Evolutionary conservation across 2,888 invertebrate genomes (phyloP).

Genomic region (Phortica okadai): DNA sequence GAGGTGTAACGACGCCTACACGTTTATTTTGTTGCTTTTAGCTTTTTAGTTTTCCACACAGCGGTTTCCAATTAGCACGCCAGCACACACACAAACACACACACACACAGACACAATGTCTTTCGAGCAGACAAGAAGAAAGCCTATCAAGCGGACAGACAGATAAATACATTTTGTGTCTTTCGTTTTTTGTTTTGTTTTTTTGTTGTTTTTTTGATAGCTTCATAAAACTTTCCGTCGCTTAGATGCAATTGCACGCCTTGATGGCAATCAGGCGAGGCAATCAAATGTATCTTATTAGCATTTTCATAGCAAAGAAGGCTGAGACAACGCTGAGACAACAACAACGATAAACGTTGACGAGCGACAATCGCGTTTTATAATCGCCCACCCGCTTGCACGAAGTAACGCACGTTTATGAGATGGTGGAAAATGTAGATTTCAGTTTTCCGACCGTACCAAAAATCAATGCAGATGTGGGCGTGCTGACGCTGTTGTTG

Average conservation of each 20-base stretch:
- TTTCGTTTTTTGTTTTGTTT: too few relatives aligned
- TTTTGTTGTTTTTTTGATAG: neutral
- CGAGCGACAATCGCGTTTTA: constrained; percentile 33
- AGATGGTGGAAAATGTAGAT: constrained; percentile 71
- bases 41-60: constrained; percentile 42
- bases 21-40: constrained; percentile 31
- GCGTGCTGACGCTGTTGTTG: constrained; percentile 51
- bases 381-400: neutral
- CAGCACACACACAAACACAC: constrained; percentile 42
- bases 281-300: constrained; percentile 14
- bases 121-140: neutral
- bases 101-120: neutral
- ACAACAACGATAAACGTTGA: neutral
- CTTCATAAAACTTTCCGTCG: neutral
- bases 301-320: constrained; percentile 43
- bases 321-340: constrained; percentile 29
- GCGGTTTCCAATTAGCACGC: constrained; percentile 26
- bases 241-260: neutral
- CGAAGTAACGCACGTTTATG: constrained; percentile 50
- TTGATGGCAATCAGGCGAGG: constrained; percentile 4
- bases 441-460: constrained; percentile 68
- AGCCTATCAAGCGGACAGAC: neutral
- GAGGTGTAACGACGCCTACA: constrained; percentile 2
- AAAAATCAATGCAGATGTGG: constrained; percentile 59
- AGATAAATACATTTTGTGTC: neutral